phyloP scores from a whole-genome alignment of 2,113 vertebrate species.

The Antigone vipio region DNA sequence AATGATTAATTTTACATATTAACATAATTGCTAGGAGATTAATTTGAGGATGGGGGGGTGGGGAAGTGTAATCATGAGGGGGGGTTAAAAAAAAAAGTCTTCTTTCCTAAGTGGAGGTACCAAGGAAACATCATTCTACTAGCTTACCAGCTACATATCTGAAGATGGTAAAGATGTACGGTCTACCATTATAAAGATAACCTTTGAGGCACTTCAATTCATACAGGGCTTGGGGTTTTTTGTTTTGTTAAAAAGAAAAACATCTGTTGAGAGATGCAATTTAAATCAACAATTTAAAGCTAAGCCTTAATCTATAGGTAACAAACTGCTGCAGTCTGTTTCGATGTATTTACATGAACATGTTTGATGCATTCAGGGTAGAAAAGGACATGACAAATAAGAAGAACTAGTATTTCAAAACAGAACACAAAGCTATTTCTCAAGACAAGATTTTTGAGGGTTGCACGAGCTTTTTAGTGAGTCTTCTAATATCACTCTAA shows the following conservation, averaged over 20 bases:
- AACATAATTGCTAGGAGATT: not conserved
- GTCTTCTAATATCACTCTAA: not conserved
- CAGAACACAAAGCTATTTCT: not conserved
- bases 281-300: not conserved
- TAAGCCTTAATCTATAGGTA: not conserved
- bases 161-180: not conserved
- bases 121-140: not conserved
- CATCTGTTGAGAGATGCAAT: not conserved
- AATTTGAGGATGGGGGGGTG: rapidly evolving
- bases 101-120: not conserved
- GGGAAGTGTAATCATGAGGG: not conserved
- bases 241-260: not conserved
- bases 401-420: not conserved
- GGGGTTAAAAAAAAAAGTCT: too few relatives aligned
- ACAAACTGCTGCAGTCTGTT: not conserved
- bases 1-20: not conserved
- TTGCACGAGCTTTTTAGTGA: not conserved
- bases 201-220: not conserved
- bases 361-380: not conserved
- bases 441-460: not conserved
- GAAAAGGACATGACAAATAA: not conserved
- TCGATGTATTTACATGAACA: not conserved
- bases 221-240: not conserved
- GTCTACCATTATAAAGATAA: not conserved
- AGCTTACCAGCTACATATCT: not conserved